Evolutionary conservation across 2,113 vertebrate species (phyloP).

Genomic region (Rhinichthys klamathensis): DNA sequence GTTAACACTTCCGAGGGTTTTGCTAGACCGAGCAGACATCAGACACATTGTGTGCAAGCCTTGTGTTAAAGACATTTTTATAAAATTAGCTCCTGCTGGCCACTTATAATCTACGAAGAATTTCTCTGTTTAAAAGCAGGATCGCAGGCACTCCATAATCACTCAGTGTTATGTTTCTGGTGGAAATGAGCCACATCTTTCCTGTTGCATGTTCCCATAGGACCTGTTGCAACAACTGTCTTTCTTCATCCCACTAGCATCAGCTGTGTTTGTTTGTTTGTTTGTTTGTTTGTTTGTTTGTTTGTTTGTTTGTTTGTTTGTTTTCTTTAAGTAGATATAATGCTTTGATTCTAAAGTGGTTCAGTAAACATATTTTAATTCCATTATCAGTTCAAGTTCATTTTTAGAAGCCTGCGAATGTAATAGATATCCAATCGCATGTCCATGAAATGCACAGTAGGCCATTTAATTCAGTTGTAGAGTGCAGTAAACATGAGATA

Average conservation of each 20-base stretch:
- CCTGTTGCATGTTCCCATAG: constrained; percentile 8
- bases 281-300: not conserved
- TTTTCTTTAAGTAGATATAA: not conserved
- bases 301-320: not conserved
- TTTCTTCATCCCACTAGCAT: not conserved
- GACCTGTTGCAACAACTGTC: not conserved
- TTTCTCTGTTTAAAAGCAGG: constrained; percentile 28
- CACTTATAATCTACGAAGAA: constrained; percentile 33
- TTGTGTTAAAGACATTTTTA: constrained; percentile 27
- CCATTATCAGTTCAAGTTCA: not conserved
- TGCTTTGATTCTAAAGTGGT: not conserved
- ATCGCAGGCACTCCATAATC: not conserved
- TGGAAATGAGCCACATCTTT: constrained; percentile 33
- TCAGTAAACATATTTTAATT: not conserved
- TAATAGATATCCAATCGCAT: constrained; percentile 19
- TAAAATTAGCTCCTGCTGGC: constrained; percentile 36
- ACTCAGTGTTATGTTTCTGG: not conserved
- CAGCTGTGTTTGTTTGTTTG: not conserved
- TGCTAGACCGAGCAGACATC: not conserved
- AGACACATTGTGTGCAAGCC: not conserved
- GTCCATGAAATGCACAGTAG: not conserved
- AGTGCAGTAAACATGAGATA: not conserved
- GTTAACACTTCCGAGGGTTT: not conserved
- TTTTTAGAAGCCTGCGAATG: not conserved
- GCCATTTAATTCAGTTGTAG: not conserved